Base-by-base conservation (phyloP, 2,797 vertebrate genomes). In the Notolabrus celidotus region DNA sequence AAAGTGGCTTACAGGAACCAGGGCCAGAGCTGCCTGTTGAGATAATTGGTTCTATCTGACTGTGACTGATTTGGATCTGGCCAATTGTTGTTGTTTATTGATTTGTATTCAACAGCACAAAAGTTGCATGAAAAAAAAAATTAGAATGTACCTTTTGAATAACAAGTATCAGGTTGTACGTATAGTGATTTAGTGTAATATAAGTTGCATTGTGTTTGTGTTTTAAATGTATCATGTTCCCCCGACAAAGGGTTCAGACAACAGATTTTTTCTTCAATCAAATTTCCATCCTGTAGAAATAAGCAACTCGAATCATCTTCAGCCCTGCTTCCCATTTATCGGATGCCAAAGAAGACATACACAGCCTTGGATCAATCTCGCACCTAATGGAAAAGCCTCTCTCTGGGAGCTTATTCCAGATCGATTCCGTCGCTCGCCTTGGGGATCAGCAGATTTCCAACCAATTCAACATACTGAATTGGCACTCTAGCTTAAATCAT, bases 341-440 rank as follows among this genome's bases (percentile, higher is more conserved):
- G 49, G 23, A 16, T 61, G 7, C 29, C 45, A 38, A 14, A 41
- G n/a, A 57, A 20, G 23, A 47, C 17, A 10, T 27, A 57, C 17
- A 56, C 12, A 62, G 49, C 31, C 41, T 53, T 3, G 33, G 52
- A 79, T 80, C 69, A 77, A 74, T 74, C 51, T 67, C 42, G 39
- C 55, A 62, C 65, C 60, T 62, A 81, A 86, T 74, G 65, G 80
- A 77, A 76, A 78, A 81, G 55, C 31, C 3, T 2, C 61, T 53
- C 49, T 45, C 36, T 49, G 56, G 77, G 39, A 57, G 43, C 79
- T 86, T 55, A 73, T 65, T 81, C 63, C 67, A 77, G 51, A 89
- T 89, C 71, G 42, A 90, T 87, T 66, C 51, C 2, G 0, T 36
- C 27, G 60, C n/a, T 23, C 43, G 33, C 39, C 77, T 62, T n/a